A percentile compares a stretch with the other conserved stretches of the same genome.
Evolutionary conservation across 2,888 invertebrate genomes (phyloP).

Genomic region (Apamea anceps): DNA sequence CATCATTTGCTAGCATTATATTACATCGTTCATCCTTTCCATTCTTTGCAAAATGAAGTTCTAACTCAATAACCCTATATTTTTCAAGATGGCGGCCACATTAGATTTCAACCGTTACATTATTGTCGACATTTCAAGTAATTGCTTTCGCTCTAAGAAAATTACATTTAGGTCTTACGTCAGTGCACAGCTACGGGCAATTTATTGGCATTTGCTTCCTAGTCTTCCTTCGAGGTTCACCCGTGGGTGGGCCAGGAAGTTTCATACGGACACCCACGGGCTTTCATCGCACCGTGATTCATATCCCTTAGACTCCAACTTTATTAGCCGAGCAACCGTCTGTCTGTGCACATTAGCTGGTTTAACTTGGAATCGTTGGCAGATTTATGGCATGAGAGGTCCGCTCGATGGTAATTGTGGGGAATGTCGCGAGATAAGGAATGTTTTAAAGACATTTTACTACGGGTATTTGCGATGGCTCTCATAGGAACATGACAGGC

Average conservation of each 20-base stretch:
- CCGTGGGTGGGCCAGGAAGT: slow-evolving; percentile 88
- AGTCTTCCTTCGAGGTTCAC: slow-evolving; percentile 68
- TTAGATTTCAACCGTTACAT: slow-evolving; percentile 50
- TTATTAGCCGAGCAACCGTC: slow-evolving; percentile 70
- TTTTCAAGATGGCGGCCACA: slow-evolving; percentile 47
- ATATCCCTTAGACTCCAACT: slow-evolving; percentile 74
- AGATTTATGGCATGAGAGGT: slow-evolving; percentile 71
- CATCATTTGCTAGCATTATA: not conserved
- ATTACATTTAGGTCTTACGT: slow-evolving; percentile 64
- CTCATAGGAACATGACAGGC: not conserved
- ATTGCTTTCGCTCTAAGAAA: slow-evolving; percentile 56
- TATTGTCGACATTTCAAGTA: slow-evolving; percentile 57
- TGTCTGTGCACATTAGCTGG: slow-evolving; percentile 75
- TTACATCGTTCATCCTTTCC: not conserved
- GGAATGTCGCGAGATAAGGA: slow-evolving; percentile 40
- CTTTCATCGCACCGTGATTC: slow-evolving; percentile 87
- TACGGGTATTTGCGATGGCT: slow-evolving; percentile 36
- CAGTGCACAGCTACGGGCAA: slow-evolving; percentile 56
- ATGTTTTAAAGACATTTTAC: slow-evolving; percentile 28
- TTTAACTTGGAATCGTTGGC: slow-evolving; percentile 68
- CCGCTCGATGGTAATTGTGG: slow-evolving; percentile 56
- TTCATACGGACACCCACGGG: slow-evolving; percentile 82
- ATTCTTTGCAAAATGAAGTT: slow-evolving; percentile 7
- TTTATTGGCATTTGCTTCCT: slow-evolving; percentile 69
- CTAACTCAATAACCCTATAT: slow-evolving; percentile 38